These are phyloP conservation scores for Octodonta nipae DNA, from an alignment of 2,888 invertebrate genomes.

Conservation along the genomic window DNA sequence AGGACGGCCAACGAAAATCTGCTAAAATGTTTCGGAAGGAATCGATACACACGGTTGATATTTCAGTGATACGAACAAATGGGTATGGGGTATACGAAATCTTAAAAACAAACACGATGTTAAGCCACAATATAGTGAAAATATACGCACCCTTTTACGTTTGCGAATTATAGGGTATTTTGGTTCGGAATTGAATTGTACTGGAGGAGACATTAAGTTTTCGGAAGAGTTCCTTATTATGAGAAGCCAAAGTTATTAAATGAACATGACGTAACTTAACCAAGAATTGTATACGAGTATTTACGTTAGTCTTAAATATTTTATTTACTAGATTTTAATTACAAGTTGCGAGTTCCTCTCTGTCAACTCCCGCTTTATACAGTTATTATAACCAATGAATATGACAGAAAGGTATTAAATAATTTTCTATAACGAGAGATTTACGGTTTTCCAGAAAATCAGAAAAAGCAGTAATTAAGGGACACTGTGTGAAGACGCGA, in stretches of 20 bases:
- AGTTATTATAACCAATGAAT: not conserved
- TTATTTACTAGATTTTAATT: not conserved
- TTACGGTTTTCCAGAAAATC: too few relatives aligned
- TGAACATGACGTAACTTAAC: not conserved
- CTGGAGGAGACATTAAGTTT: too few relatives aligned
- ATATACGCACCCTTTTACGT: conserved; percentile 18
- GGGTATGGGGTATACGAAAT: conserved; percentile 28
- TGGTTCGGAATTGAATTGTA: conserved; percentile 1
- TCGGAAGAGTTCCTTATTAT: too few relatives aligned
- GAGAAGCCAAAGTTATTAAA: not conserved
- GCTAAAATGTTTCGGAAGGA: conserved; percentile 9
- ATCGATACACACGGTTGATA: too few relatives aligned
- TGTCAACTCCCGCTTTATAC: not conserved
- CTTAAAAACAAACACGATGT: conserved; percentile 32
- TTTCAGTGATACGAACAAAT: conserved; percentile 12
- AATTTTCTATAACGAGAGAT: too few relatives aligned
- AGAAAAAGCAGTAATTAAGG: too few relatives aligned
- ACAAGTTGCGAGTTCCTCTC: too few relatives aligned
- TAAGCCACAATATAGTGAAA: conserved; percentile 26
- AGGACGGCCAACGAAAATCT: conserved; percentile 6
- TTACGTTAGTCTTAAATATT: not conserved
- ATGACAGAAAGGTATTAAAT: not conserved
- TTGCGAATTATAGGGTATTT: conserved; percentile 3
- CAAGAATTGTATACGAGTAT: not conserved
- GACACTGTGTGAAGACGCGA: too few relatives aligned